These are phyloP conservation scores for Harmothoe impar DNA, from an alignment of 2,888 invertebrate species.

Conservation along the genomic window DNA sequence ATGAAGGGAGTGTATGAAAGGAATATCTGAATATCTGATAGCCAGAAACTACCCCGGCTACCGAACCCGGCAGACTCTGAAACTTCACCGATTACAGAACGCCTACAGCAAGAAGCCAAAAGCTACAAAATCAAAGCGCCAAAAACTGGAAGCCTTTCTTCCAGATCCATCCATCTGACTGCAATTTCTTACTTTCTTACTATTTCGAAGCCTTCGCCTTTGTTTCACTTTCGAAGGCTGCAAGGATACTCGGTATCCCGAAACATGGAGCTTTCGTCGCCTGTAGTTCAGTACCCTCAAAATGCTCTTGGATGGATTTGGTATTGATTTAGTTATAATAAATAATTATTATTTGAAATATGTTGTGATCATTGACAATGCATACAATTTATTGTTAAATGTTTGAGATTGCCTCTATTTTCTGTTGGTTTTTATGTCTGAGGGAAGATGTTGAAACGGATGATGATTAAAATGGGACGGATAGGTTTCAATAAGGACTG, in stretches of 20 bases:
- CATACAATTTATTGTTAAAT: background rate
- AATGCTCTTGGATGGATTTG: background rate
- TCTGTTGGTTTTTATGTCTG: background rate
- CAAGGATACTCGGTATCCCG: background rate
- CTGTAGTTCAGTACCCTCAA: background rate
- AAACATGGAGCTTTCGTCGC: background rate
- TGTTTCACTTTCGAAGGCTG: background rate
- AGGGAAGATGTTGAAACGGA: background rate
- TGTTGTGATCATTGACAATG: background rate
- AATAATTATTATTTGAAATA: background rate
- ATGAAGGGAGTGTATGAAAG: background rate
- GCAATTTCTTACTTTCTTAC: background rate
- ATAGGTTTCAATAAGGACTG: background rate
- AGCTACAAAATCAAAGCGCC: background rate
- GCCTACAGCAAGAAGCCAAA: background rate
- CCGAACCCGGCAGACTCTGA: background rate
- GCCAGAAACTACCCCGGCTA: background rate
- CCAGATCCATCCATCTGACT: background rate
- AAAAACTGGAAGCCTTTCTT: background rate
- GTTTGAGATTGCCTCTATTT: background rate
- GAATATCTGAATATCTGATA: background rate
- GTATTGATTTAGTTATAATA: background rate
- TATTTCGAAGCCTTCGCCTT: background rate
- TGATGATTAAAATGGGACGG: background rate
- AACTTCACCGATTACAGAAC: background rate